A percentile compares a stretch with the other conserved stretches of the same genome.
Evolutionary conservation across 2,797 vertebrate species (phyloP).

Genomic region (Galaxias olidus): DNA sequence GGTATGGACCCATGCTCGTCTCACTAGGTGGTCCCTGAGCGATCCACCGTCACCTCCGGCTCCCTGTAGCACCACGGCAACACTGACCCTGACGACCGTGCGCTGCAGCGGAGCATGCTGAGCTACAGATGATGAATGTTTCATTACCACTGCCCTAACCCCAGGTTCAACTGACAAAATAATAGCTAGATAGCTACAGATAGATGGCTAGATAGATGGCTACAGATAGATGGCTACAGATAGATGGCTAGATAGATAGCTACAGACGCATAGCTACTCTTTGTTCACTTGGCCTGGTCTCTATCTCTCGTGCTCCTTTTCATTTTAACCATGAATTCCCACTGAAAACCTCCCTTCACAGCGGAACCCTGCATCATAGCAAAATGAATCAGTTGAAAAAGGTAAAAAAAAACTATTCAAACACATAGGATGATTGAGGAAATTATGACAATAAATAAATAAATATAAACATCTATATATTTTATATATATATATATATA

Average conservation of each 20-base stretch:
- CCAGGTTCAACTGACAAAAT: slow-evolving; percentile 17
- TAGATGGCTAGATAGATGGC: slow-evolving; percentile 1
- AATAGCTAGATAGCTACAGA: slow-evolving; percentile 25
- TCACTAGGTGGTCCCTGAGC: slow-evolving; percentile 30
- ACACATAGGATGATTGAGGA: too few species aligned
- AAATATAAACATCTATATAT: too few species aligned
- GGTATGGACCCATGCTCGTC: slow-evolving; percentile 31
- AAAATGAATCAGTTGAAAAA: too few species aligned
- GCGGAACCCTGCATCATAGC: too few species aligned
- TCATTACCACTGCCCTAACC: slow-evolving; percentile 26
- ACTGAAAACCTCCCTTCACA: too few species aligned
- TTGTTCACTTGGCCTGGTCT: slow-evolving; percentile 34
- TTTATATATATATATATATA: too few species aligned
- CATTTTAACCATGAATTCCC: neutral
- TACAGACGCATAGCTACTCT: slow-evolving; percentile 21
- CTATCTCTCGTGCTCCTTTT: slow-evolving; percentile 31
- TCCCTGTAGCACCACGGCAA: slow-evolving; percentile 16
- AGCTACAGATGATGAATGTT: slow-evolving; percentile 27
- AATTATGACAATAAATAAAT: too few species aligned
- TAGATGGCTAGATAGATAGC: slow-evolving; percentile 21
- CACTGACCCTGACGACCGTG: slow-evolving; percentile 8
- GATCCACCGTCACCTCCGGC: slow-evolving; percentile 24
- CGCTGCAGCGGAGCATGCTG: slow-evolving; percentile 39
- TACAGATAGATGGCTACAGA: slow-evolving; percentile 19
- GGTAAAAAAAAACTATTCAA: too few species aligned